Conservation (phyloP, 2,888 invertebrate genomes). For the Pachymerium ferrugineum region DNA sequence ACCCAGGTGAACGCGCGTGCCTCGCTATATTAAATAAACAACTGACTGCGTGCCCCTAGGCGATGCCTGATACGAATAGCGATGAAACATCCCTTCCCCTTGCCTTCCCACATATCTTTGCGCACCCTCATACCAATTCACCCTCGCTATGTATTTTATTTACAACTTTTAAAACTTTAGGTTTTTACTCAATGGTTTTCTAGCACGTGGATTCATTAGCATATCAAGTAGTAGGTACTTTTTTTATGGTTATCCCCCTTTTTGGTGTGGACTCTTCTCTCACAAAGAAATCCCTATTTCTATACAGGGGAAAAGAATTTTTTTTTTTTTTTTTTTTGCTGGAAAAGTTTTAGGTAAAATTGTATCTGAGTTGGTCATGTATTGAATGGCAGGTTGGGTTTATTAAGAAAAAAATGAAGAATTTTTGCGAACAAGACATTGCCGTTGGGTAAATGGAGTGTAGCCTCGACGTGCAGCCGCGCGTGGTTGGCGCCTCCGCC, state of each 20-base stretch:
- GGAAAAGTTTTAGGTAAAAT: not conserved
- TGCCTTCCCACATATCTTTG: not conserved
- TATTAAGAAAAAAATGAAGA: not conserved
- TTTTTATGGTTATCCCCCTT: not conserved
- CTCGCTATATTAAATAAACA: constrained; percentile 36
- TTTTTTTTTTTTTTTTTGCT: not conserved
- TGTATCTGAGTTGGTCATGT: not conserved
- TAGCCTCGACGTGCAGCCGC: not conserved
- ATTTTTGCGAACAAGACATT: not conserved
- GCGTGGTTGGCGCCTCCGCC: not conserved
- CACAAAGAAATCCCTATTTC: constrained; percentile 4
- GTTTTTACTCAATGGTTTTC: not conserved
- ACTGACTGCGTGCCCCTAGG: constrained; percentile 11
- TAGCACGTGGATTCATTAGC: constrained; percentile 13
- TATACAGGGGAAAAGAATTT: not conserved
- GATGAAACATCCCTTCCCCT: constrained; percentile 28
- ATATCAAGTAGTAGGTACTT: not conserved
- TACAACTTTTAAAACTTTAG: too few species aligned
- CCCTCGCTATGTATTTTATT: not conserved
- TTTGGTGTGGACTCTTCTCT: not conserved
- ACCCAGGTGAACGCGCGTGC: constrained; percentile 33
- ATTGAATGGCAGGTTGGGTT: not conserved
- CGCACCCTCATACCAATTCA: not conserved
- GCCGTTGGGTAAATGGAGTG: not conserved
- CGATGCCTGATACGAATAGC: constrained; percentile 28